A percentile compares a stretch with the other conserved stretches of the same genome.
These are phyloP conservation scores for Thaumatotibia leucotreta DNA, from an alignment of 1,140 invertebrate genomes.

Conservation along the genomic window DNA sequence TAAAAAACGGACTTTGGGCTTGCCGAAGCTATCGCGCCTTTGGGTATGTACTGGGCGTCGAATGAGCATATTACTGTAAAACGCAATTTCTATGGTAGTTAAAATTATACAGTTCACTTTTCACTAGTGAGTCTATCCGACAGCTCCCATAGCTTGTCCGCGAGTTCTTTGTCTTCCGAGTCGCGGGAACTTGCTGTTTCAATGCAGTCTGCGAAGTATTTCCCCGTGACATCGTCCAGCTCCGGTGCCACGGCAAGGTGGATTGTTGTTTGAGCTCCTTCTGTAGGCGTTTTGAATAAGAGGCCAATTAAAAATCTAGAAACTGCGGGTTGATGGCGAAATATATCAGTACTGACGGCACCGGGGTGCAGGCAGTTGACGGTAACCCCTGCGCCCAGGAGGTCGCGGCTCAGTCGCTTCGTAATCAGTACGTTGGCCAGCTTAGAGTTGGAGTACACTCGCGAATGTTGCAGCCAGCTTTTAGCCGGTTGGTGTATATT, in stretches of 20 bases:
- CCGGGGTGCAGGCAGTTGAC: conserved; percentile 87
- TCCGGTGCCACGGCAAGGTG: conserved; percentile 74
- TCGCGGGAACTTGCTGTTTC: conserved; percentile 32
- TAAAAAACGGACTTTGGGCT: too few species aligned
- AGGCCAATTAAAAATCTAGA: conserved; percentile 19
- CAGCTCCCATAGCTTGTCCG: conserved; percentile 57
- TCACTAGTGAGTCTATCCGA: conserved; percentile 29
- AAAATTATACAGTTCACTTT: background rate
- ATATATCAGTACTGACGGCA: conserved; percentile 33
- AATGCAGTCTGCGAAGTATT: conserved; percentile 77
- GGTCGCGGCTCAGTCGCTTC: conserved; percentile 83
- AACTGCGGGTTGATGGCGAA: conserved; percentile 19
- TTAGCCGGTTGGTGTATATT: conserved; percentile 65
- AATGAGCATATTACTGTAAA: too few species aligned
- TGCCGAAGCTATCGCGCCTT: too few species aligned
- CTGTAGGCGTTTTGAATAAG: conserved; percentile 29
- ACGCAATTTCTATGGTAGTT: background rate
- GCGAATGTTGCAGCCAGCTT: conserved; percentile 71
- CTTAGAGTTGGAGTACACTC: conserved; percentile 88
- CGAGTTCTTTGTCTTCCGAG: conserved; percentile 40
- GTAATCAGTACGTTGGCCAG: conserved; percentile 90
- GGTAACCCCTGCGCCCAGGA: conserved; percentile 84
- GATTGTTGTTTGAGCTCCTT: conserved; percentile 78
- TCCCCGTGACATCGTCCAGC: conserved; percentile 69
- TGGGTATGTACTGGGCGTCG: too few species aligned